phyloP scores from a whole-genome alignment of 2,797 vertebrate species.

The Mionectes olivaceus region DNA sequence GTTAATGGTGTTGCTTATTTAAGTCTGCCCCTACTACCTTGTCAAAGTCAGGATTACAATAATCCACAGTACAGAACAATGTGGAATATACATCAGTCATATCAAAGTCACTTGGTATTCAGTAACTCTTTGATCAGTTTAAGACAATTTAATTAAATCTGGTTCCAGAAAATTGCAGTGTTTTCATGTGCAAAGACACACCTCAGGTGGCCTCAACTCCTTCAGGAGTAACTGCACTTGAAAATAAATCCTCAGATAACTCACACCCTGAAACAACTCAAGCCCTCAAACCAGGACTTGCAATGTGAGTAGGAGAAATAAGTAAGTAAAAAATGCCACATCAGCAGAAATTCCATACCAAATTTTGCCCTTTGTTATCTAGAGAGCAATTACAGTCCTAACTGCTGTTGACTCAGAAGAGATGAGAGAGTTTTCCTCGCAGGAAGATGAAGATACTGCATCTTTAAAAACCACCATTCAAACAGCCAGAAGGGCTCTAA shows the following conservation, averaged over 20 bases:
- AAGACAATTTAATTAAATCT: conserved; percentile 14
- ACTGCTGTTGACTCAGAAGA: background rate
- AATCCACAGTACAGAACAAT: conserved; percentile 3
- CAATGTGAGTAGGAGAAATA: background rate
- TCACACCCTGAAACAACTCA: background rate
- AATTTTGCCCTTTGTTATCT: background rate
- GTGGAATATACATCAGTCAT: background rate
- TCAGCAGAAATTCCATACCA: background rate
- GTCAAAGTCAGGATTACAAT: background rate
- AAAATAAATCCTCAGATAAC: background rate
- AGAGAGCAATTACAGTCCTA: background rate
- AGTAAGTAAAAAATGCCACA: background rate
- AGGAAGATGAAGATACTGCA: background rate
- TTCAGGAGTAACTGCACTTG: background rate
- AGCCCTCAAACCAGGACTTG: background rate
- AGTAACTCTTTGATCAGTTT: conserved; percentile 15
- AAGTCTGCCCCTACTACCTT: background rate
- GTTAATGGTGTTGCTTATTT: background rate
- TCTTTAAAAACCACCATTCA: background rate
- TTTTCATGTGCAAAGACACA: background rate
- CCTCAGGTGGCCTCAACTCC: background rate
- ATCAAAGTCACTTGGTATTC: conserved; percentile 3
- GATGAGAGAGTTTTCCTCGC: background rate
- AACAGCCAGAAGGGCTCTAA: background rate
- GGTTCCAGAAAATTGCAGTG: background rate